Percentiles rank a stretch among this genome's conserved stretches.
These are phyloP conservation scores for Chlamydotis undulata DNA, from an alignment of 2,113 vertebrate genomes.

Conservation along the genomic window DNA sequence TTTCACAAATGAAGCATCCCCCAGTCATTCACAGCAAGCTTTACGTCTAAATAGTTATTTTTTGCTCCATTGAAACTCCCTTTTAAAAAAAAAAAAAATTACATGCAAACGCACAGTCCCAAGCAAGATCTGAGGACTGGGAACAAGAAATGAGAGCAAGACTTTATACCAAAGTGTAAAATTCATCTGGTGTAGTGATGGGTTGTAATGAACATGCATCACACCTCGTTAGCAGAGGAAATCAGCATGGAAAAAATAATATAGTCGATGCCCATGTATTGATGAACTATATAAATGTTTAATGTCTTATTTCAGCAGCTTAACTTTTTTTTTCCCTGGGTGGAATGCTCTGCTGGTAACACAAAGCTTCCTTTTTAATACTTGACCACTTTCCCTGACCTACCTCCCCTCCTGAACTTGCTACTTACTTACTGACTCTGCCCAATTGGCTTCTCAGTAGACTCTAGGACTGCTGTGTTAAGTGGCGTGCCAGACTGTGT, in stretches of 20 bases:
- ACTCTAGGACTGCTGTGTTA: background rate
- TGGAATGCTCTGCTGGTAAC: background rate
- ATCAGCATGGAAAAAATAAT: background rate
- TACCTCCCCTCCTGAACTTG: rapidly evolving
- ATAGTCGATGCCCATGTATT: background rate
- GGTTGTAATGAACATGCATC: background rate
- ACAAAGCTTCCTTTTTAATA: background rate
- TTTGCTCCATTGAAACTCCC: background rate
- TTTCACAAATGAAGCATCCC: background rate
- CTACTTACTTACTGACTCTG: background rate
- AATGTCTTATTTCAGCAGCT: background rate
- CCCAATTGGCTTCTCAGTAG: background rate
- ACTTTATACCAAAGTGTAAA: background rate
- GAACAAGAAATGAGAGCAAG: background rate
- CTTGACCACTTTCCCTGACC: no score
- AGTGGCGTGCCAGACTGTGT: background rate
- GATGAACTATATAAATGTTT: background rate
- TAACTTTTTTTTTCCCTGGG: background rate
- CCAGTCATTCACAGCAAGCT: background rate
- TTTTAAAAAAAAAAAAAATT: background rate
- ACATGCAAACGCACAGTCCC: background rate
- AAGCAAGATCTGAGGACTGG: background rate
- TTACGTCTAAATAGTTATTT: background rate
- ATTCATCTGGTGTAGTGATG: background rate
- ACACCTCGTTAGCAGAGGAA: background rate